phyloP scores from a whole-genome alignment of 2,888 invertebrate species.

The Watsonalla binaria region DNA sequence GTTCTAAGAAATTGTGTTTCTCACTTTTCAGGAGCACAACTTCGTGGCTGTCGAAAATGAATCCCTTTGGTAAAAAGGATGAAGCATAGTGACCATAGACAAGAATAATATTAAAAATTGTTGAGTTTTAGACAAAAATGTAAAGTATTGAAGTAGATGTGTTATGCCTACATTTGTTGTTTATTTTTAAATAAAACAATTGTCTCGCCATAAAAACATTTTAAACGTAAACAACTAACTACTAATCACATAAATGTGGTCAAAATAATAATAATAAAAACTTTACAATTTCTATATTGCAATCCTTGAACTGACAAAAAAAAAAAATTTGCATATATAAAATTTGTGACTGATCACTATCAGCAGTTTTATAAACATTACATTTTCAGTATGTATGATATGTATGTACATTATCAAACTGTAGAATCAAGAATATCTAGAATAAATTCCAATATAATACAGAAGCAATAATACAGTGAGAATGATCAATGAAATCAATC shows the following conservation, averaged over 20 bases:
- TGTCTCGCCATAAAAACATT: conserved; percentile 8
- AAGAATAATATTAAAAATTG: conserved; percentile 37
- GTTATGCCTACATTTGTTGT: conserved; percentile 25
- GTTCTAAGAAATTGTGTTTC: background rate
- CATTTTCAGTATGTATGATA: no score
- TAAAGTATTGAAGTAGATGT: conserved; percentile 57
- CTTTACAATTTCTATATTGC: no score
- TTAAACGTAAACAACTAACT: conserved; percentile 2
- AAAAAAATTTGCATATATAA: no score
- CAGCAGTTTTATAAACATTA: no score
- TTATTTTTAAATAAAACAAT: conserved; percentile 19
- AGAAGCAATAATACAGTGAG: no score
- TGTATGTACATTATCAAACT: no score
- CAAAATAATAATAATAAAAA: no score
- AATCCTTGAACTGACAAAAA: no score
- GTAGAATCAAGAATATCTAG: no score
- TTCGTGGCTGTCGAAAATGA: conserved; percentile 87
- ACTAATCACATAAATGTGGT: background rate
- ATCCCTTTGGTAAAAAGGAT: conserved; percentile 86
- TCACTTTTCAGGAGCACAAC: conserved; percentile 56
- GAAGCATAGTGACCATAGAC: conserved; percentile 63
- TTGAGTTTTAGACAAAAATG: conserved; percentile 52
- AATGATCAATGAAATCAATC: no score
- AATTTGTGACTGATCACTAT: no score
- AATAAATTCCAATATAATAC: no score